Evolutionary conservation across 2,797 vertebrate genomes (phyloP), one percentile per base, ranked within the genome.

Genomic region (Philypnodon macrostomus): DNA sequence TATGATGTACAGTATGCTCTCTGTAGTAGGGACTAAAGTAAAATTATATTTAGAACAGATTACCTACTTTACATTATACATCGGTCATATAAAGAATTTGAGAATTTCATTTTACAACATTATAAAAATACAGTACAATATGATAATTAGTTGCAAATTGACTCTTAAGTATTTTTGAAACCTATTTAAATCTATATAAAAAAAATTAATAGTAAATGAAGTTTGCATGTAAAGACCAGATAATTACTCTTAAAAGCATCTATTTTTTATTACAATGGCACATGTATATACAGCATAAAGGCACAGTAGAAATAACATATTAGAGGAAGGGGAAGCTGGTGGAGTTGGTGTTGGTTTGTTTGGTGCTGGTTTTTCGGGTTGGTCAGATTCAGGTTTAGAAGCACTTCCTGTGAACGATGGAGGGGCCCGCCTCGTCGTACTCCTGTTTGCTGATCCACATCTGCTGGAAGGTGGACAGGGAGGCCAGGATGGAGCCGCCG

Each of bases 401-500:
- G 92, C 96, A 98, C 89, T 98, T 98, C 81, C 95, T 92, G 89
- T 98, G 96, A 63, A 98, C 96, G 38, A 98, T 98, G 83, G 95
- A 98, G 47, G 96, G 96, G 1, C 96, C 96, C 0, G 96, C 92
- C 77, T 98, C 96, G 37, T 98, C 96, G 0, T 98, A 98, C 75
- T 98, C 96, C 89, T 98, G 95, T 81, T 98, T 98, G 85, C 89
- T 97, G 93, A 98, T 98, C 96, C 96, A 98, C 96, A 98, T 98
- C 91, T 98, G 95, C 90, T 98, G 96, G 92, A 98, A 98, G 89
- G 96, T 98, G 88, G 96, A 98, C 86, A 98, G 91, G 48, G 96
- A 98, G 52, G 96, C 96, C 91, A 98, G 87, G 89, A 98, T 98
- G 75, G 96, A 98, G 75, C 96, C 96, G 1, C 96, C 96, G 48